Percentiles rank a stretch among this genome's conserved stretches.
Conservation (phyloP, 2,888 invertebrate genomes). For the Tipula vernalis region DNA sequence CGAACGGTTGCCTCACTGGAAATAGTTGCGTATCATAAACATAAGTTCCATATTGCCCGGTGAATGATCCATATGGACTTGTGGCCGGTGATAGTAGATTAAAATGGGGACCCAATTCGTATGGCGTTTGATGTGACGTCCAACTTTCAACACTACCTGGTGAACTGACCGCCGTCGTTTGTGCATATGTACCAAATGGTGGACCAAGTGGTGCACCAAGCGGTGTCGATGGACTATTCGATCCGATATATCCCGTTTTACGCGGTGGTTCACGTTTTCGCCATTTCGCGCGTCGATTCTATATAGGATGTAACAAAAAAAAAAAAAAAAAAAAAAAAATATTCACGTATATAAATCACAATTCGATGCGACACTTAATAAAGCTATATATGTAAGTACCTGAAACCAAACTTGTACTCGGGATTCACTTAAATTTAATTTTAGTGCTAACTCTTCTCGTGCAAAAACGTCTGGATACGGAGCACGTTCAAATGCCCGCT, state of each 20-base stretch:
- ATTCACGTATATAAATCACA: slow-evolving; percentile 8
- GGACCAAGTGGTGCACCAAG: slow-evolving; percentile 38
- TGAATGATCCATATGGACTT: slow-evolving; percentile 51
- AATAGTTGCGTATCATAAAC: slow-evolving; percentile 64
- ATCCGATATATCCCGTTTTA: slow-evolving; percentile 68
- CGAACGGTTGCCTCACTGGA: slow-evolving; percentile 47
- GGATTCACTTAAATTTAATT: slow-evolving; percentile 76
- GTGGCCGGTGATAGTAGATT: slow-evolving; percentile 58
- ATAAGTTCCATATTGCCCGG: slow-evolving; percentile 51
- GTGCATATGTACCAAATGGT: slow-evolving; percentile 49
- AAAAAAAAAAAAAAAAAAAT: slow-evolving; percentile 39
- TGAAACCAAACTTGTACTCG: slow-evolving; percentile 44
- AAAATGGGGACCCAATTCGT: slow-evolving; percentile 63
- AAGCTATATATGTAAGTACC: slow-evolving; percentile 12
- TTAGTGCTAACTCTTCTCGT: slow-evolving; percentile 82
- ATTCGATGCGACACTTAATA: slow-evolving; percentile 17
- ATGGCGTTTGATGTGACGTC: slow-evolving; percentile 61
- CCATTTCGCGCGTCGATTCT: slow-evolving; percentile 89
- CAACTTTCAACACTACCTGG: slow-evolving; percentile 62
- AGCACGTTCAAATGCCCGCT: slow-evolving; percentile 86
- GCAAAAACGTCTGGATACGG: slow-evolving; percentile 96
- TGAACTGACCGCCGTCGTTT: slow-evolving; percentile 43
- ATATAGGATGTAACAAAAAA: slow-evolving; percentile 58
- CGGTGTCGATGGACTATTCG: slow-evolving; percentile 54
- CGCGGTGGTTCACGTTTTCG: slow-evolving; percentile 86